Evolutionary conservation across 2,797 vertebrate genomes (phyloP), one percentile per base, ranked within the genome.

Genomic region (Macroramphosus scolopax): DNA sequence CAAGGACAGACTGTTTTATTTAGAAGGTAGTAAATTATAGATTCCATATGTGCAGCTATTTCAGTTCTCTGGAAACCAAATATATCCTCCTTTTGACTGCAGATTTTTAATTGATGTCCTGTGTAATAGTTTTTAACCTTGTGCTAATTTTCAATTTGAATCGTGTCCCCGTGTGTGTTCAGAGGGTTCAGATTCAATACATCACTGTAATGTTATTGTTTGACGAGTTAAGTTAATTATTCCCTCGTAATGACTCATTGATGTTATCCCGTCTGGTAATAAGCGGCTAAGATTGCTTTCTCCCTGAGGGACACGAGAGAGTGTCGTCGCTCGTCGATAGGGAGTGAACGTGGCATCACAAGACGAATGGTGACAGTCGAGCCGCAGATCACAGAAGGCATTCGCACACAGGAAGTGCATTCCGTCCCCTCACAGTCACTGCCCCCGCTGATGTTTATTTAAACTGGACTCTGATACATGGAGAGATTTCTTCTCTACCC

Each of bases 401-500:
- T 78, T 75, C 61, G 44, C 77, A 83, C 88, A 89, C 86, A 92
- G 92, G 91, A 93, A 93, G 84, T 88, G 72, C 92, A 91, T 94
- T 91, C 88, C 86, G 93, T 91, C 86, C 88, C 82, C 77, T 90
- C 87, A 52, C 87, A 89, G 88, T 92, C 91, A 92, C 84, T 81
- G 83, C 82, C 82, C 84, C 81, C 73, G 63, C 72, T 84, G 80
- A 84, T 87, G 89, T 89, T 89, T 88, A 86, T 92, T 90, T 90
- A 81, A 92, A 88, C 84, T 79, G 69, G 73, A 83, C 80, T 78
- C 86, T 87, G 87, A 87, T 90, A 84, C 82, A 78, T 78, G 51
- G 77, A 89, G 77, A 91, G 90, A 91, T 90, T 86, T 87, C 63
- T 67, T 60, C 78, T 87, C 75, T 25, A 41, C 65, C 77, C 63